Base-by-base conservation (phyloP, 35 echinoderm and acorn worm species). In the Amphiura filiformis region DNA sequence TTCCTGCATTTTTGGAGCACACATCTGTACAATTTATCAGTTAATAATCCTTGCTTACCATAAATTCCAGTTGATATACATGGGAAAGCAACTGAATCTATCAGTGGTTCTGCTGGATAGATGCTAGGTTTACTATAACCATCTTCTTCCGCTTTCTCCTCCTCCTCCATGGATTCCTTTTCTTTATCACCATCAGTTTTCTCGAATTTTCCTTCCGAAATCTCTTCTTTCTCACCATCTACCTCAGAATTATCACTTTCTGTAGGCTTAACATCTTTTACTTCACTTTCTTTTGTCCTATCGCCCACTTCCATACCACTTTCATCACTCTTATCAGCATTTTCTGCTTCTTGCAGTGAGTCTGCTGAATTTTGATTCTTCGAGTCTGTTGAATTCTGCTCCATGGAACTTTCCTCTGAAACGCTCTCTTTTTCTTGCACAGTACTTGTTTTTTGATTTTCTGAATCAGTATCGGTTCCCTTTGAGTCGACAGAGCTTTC, bases 41-140 rank as follows among this genome's bases (percentile, higher is more conserved):
- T n/a, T n/a, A n/a, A n/a, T n/a, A n/a, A n/a, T n/a, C n/a, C n/a
- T 47, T 47, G 17, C 80, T 90, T 77, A 96, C 94, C 94, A 93
- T 89, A 96, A 39, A 96, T 80, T 39, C 94, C 94, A 61, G 94
- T 96, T 39, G 94, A 96, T 80, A 96, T 93, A 75, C 94, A 96
- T 34, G 94, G 94, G 42, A 90, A 93, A 44, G 94, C 94, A 78
- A 96, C 65, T 41, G 90, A 93, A 13, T 76, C 75, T 57, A 95
- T 95, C 35, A 86, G 80, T 2, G 93, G 93, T 41, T 95, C 93
- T 35, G 79, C 65, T 35, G 33, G 26, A 23, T 56, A 22, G 31
- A 37, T 18, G 0, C 36, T 78, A 30, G 32, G 26, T 83, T 26
- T 0, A 30, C 9, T 30, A 49, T 52, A 9, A 1, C 12, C 81